Evolutionary conservation across 1,140 invertebrate genomes (phyloP).

Genomic region (Drosophila elegans): DNA sequence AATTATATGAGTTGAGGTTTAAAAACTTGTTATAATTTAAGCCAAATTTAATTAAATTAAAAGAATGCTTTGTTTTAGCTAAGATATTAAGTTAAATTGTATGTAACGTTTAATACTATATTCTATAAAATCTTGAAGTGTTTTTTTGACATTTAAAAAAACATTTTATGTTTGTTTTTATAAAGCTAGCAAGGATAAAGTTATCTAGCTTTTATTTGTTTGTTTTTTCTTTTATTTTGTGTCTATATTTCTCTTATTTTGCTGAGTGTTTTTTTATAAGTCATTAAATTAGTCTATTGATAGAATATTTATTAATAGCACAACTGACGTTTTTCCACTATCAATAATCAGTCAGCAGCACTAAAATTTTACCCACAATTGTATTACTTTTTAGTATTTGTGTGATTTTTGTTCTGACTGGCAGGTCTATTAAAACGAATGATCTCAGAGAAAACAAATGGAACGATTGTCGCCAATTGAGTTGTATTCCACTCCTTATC

Average conservation of each 20-base stretch:
- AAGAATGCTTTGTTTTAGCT: too few relatives aligned
- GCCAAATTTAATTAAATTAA: too few relatives aligned
- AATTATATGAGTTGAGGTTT: background rate
- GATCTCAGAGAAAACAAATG: conserved; percentile 60
- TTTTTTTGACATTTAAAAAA: too few relatives aligned
- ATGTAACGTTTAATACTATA: too few relatives aligned
- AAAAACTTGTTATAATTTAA: background rate
- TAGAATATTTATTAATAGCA: background rate
- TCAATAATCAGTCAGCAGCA: background rate
- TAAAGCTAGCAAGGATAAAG: background rate
- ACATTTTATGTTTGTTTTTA: too few relatives aligned
- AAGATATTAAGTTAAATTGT: too few relatives aligned
- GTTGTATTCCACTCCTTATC: conserved; percentile 53
- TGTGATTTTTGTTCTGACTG: conserved; percentile 35
- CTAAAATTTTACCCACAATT: conserved; percentile 3
- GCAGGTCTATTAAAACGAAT: conserved; percentile 55
- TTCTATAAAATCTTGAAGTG: too few relatives aligned
- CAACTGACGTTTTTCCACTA: background rate
- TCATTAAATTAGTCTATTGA: background rate
- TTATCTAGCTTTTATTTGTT: background rate
- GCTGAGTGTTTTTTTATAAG: background rate
- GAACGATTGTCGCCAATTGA: conserved; percentile 62
- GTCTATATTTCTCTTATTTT: background rate
- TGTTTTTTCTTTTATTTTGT: background rate
- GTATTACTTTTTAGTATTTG: conserved; percentile 5